phyloP scores from a whole-genome alignment of 2,888 invertebrate species.

The Apodemia duryi region DNA sequence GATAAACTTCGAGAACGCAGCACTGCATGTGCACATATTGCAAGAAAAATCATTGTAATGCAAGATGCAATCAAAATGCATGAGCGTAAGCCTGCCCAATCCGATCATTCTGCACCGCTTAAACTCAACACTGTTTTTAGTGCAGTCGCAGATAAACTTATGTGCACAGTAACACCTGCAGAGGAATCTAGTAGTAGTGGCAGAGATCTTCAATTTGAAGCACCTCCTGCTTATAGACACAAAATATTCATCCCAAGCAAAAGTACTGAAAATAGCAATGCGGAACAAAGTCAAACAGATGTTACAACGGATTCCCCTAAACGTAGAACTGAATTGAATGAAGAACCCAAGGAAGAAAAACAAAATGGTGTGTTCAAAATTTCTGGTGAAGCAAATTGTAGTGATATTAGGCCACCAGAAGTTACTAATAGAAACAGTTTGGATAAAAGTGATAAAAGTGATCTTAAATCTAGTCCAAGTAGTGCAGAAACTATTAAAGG shows the following conservation, averaged over 20 bases:
- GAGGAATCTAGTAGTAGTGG: conserved; percentile 75
- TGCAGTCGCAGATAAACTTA: conserved; percentile 72
- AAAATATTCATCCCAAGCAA: conserved; percentile 74
- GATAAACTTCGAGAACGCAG: conserved; percentile 89
- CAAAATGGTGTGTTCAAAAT: conserved; percentile 70
- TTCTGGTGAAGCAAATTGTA: conserved; percentile 67
- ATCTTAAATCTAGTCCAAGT: conserved; percentile 56
- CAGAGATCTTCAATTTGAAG: conserved; percentile 66
- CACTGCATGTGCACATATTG: conserved; percentile 85
- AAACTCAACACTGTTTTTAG: conserved; percentile 76
- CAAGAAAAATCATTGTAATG: conserved; percentile 88
- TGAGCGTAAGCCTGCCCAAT: conserved; percentile 73
- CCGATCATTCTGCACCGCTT: conserved; percentile 62
- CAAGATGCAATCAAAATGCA: conserved; percentile 85
- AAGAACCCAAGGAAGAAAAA: conserved; percentile 54
- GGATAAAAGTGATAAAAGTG: conserved; percentile 61
- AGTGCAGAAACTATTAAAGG: conserved; percentile 60
- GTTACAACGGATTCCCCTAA: conserved; percentile 66
- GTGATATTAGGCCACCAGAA: conserved; percentile 65
- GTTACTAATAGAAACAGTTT: conserved; percentile 53
- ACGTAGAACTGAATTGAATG: conserved; percentile 47
- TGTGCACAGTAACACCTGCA: conserved; percentile 72
- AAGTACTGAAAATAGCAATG: conserved; percentile 59
- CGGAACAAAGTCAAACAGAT: conserved; percentile 65
- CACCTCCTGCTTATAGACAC: conserved; percentile 65